phyloP scores from a whole-genome alignment of 2,888 invertebrate species.

The Marronus borbonicus region DNA sequence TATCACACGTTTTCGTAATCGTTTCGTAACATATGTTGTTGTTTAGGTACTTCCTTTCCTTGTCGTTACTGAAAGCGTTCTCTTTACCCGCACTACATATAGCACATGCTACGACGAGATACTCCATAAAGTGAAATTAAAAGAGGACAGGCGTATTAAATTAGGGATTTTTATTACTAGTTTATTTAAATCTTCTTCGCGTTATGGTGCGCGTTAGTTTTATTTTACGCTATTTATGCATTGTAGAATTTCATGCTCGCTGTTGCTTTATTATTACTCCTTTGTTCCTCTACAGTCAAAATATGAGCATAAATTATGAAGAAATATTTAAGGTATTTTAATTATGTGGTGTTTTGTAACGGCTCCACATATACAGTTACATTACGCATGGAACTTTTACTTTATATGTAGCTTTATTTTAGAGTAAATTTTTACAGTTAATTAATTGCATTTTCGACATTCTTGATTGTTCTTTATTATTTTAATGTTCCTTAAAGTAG shows the following conservation, averaged over 20 bases:
- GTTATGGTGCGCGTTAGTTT: neutral
- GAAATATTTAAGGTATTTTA: slow-evolving; percentile 11
- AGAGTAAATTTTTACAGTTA: no score
- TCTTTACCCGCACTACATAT: neutral
- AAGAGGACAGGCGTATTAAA: slow-evolving; percentile 2
- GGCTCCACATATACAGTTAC: neutral
- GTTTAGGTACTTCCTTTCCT: slow-evolving; percentile 20
- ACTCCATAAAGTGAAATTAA: slow-evolving; percentile 27
- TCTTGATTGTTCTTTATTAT: no score
- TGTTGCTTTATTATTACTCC: neutral
- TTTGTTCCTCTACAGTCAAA: slow-evolving; percentile 24
- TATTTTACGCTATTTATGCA: neutral
- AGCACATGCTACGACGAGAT: neutral
- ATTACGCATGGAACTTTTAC: no score
- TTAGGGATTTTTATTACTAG: slow-evolving; percentile 20
- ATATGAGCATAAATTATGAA: slow-evolving; percentile 5
- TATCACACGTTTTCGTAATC: slow-evolving; percentile 26
- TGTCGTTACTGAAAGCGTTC: neutral
- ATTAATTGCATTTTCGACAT: no score
- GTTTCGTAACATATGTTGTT: slow-evolving; percentile 40
- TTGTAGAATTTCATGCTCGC: neutral
- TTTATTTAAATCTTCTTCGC: slow-evolving; percentile 21
- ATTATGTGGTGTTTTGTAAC: neutral
- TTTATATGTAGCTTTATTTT: no score
- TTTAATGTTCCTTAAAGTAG: no score